phyloP scores from a whole-genome alignment of 1,140 invertebrate genomes.

The Drosophila parvula region DNA sequence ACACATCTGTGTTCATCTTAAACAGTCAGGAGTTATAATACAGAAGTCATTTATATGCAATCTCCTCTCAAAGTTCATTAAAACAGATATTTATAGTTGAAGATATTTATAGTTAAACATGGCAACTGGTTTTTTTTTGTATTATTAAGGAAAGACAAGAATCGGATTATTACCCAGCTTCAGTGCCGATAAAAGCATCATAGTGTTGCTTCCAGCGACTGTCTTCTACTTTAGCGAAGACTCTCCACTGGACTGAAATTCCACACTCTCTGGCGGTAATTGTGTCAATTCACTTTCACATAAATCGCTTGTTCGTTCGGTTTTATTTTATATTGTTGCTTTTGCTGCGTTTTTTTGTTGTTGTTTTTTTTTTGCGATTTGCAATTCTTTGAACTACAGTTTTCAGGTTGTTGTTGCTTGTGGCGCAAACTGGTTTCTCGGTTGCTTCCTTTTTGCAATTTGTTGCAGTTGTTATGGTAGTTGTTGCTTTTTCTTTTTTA shows the following conservation, averaged over 20 bases:
- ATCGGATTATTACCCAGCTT: constrained; percentile 76
- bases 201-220: constrained; percentile 61
- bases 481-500: constrained; percentile 25
- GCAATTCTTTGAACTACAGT: constrained; percentile 67
- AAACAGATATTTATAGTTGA: constrained; percentile 1
- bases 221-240: constrained; percentile 15
- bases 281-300: constrained; percentile 81
- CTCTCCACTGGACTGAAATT: constrained; percentile 22
- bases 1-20: not conserved
- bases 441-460: constrained; percentile 81
- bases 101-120: not conserved
- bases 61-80: not conserved
- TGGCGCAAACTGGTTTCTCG: constrained; percentile 70
- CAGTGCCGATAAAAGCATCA: constrained; percentile 83
- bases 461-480: constrained; percentile 63
- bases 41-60: constrained; percentile 6
- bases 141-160: constrained; percentile 11
- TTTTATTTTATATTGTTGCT: constrained; percentile 38
- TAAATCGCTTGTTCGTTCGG: constrained; percentile 60
- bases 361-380: constrained; percentile 45
- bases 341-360: constrained; percentile 24
- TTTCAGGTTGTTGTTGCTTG: constrained; percentile 51
- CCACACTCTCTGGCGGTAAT: constrained; percentile 46
- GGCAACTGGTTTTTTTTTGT: not conserved
- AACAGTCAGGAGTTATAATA: not conserved